Base-by-base conservation (phyloP, 1,140 invertebrate genomes). In the Drosophila elegans region DNA sequence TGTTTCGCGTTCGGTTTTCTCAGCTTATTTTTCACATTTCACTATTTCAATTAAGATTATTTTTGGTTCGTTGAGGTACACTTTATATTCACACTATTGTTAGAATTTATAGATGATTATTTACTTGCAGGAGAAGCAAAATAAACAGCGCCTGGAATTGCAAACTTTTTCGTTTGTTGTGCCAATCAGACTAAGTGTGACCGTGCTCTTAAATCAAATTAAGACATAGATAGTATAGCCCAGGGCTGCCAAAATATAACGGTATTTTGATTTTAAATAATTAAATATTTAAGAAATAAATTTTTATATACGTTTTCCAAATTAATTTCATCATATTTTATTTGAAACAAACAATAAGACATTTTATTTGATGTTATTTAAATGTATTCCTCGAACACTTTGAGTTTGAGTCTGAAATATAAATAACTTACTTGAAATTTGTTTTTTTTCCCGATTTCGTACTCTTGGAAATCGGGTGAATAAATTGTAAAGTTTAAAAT, bases 141-240 rank as follows among this genome's bases (percentile, higher is more conserved):
- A 74, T 79, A 64, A 46, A 48, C 39, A 54, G 45, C 76, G 75
- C 59, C 77, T 74, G 72, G 60, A 84, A 66, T 80, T 45, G 69
- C 80, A 73, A 71, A 49, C 71, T 83, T 77, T 83, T 84, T 79
- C 66, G 61, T 81, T 83, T 83, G 80, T 85, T 82, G 80, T 82
- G 80, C 80, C 62, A 78, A 78, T 74, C 69, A 69, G 44, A 80
- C 42, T 48, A 6, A 61, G 48, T 27, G 34, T 42, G 39, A 27
- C 41, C 39, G 6, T 4, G 27, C 3, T 3, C 29, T 4, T 16
- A 16, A 34, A 52, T 7, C 34, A 4, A 0, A 52, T 11, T 36
- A 21, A 3, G 3, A 32, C 13, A 6, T 36, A 2, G 10, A 6
- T 13, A 3, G 16, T 21, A n/a, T 13, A 29, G 4, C 9, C 3